Base-by-base conservation (phyloP, 2,797 vertebrate genomes). In the Pangasius macronema region DNA sequence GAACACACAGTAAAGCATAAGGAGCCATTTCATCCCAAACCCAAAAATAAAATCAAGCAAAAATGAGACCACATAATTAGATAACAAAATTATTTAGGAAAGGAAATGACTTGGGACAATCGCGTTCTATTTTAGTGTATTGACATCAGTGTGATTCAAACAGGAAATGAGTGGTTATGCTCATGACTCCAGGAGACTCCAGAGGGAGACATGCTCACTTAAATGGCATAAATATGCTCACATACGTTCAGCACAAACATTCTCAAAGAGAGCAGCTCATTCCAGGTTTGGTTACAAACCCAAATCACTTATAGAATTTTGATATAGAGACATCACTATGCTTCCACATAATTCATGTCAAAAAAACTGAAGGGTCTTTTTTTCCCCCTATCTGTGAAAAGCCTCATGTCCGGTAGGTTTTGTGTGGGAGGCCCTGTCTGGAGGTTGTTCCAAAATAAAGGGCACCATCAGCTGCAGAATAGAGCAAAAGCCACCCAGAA, bases 141-240 rank as follows among this genome's bases (percentile, higher is more conserved):
- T 87, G 88, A 89, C 87, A 76, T 88, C 70, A 87, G 42, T 86
- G 30, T 89, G 89, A 89, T 84, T 94, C 86, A 91, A 59, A 92
- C 93, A 95, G 94, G 94, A 95, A 94, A 92, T 87, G 83, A 80
- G 59, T 82, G 85, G 88, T 92, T 90, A 86, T 36, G 57, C 39
- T 57, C 73, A 83, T 57, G 75, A 73, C 65, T 68, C 57, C 82
- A 8, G 51, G 70, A 65, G 46, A 82, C 82, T 88, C 88, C 85
- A 90, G 84, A 85, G 87, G 84, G 81, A 90, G 88, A 85, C 83
- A 89, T 88, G 91, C 84, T 89, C 59, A 79, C 65, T 82, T 59
- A 80, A 90, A 89, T 81, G 33, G 7, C 22, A 86, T 33, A 67
- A 88, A 59, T 63, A 53, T 24, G 8, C 42, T 11, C 63, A 39